A percentile compares a stretch with the other conserved stretches of the same genome.
Evolutionary conservation across 2,113 vertebrate species (phyloP).

Genomic region (Tragelaphus buxtoni): DNA sequence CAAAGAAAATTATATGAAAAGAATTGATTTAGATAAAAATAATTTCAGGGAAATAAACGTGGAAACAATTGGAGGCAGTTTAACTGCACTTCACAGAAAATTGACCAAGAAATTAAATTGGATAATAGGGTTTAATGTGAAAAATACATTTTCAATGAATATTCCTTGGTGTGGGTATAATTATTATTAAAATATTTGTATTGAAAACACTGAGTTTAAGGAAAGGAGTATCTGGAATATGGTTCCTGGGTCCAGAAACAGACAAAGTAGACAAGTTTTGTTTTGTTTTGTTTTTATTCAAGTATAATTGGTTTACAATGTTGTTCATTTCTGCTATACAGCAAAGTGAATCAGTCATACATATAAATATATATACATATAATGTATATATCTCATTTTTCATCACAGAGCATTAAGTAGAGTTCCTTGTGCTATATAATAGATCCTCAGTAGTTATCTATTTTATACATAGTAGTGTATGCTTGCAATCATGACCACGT

Average conservation of each 20-base stretch:
- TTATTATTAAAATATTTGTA: constrained; percentile 31
- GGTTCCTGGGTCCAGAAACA: neutral
- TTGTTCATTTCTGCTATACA: neutral
- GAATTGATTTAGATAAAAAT: constrained; percentile 27
- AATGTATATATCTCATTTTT: neutral
- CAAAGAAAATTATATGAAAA: neutral
- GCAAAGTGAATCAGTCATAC: neutral
- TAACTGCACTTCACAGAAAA: constrained; percentile 33
- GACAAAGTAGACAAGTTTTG: neutral
- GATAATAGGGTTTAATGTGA: neutral
- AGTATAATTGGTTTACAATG: neutral
- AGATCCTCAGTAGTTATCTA: neutral
- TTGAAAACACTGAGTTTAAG: neutral
- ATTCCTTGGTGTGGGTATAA: neutral
- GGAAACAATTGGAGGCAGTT: neutral
- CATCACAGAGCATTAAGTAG: neutral
- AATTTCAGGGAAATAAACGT: neutral
- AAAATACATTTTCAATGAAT: constrained; percentile 17
- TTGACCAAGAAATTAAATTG: constrained; percentile 43
- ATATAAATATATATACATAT: too few relatives aligned
- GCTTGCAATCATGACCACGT: neutral
- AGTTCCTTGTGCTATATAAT: neutral
- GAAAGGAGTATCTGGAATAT: neutral
- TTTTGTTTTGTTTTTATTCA: neutral
- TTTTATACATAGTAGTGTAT: neutral